phyloP scores from a whole-genome alignment of 2,113 vertebrate genomes.

The Vicugna pacos region DNA sequence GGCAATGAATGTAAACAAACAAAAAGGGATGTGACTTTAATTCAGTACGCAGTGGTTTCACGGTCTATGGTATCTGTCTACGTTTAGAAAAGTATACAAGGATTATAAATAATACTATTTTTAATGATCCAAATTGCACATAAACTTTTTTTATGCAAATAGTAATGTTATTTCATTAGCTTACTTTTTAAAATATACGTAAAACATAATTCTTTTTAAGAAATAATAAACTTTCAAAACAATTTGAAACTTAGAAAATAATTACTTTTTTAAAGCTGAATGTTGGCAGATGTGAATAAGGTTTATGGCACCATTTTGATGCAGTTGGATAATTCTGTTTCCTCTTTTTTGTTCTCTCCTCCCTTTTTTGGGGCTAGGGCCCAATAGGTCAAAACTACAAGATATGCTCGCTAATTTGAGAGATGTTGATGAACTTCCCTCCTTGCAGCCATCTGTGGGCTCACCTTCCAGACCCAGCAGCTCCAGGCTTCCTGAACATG shows the following conservation, averaged over 20 bases:
- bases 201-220: constrained; percentile 77
- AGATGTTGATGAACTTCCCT: constrained; percentile 96
- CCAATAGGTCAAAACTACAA: constrained; percentile 98
- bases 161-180: constrained; percentile 68
- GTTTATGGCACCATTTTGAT: constrained; percentile 41
- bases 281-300: constrained; percentile 47
- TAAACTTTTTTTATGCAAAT: constrained; percentile 77
- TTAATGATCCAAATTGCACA: constrained; percentile 66
- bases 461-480: constrained; percentile 93
- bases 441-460: constrained; percentile 94
- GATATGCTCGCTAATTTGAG: constrained; percentile 99
- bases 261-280: constrained; percentile 71
- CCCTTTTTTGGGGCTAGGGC: constrained; percentile 88
- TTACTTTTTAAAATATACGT: constrained; percentile 51
- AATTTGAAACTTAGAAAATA: constrained; percentile 77
- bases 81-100: constrained; percentile 69
- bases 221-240: constrained; percentile 76
- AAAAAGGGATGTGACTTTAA: constrained; percentile 53
- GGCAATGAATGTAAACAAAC: constrained; percentile 77
- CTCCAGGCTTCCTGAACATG: constrained; percentile 94
- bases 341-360: constrained; percentile 52
- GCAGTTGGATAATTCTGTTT: constrained; percentile 73
- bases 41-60: constrained; percentile 68
- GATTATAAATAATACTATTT: constrained; percentile 68
- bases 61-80: constrained; percentile 67